phyloP scores from a whole-genome alignment of 2,113 vertebrate genomes.

The Beaufortia kweichowensis region DNA sequence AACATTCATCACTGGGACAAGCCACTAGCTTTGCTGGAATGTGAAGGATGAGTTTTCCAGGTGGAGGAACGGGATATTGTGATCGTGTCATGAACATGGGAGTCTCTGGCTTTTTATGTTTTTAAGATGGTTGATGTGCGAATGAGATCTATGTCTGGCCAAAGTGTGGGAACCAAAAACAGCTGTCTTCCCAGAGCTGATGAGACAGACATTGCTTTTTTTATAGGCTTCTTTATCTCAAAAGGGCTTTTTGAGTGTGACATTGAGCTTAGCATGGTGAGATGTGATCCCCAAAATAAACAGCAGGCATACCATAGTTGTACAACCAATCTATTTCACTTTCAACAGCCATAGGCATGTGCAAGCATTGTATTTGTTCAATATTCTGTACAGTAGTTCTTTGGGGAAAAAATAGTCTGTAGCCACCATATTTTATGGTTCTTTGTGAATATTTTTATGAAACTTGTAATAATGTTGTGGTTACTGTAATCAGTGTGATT shows the following conservation, averaged over 20 bases:
- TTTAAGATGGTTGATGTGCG: conserved; percentile 33
- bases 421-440: no score
- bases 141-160: conserved; percentile 29
- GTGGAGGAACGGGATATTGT: conserved; percentile 4
- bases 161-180: conserved; percentile 27
- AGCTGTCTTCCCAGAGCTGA: conserved; percentile 29
- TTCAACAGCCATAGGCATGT: neutral
- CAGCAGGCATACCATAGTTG: neutral
- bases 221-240: neutral
- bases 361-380: neutral
- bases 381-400: no score
- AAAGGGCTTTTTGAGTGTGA: neutral
- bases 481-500: no score
- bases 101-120: neutral
- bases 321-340: conserved; percentile 7
- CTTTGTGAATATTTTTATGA: no score
- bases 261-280: neutral
- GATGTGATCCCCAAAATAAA: conserved; percentile 1
- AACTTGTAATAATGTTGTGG: no score
- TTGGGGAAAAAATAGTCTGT: no score
- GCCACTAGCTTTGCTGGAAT: conserved; percentile 64
- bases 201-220: conserved; percentile 12
- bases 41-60: conserved; percentile 10
- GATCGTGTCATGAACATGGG: conserved; percentile 2
- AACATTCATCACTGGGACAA: conserved; percentile 70